phyloP scores from a whole-genome alignment of 2,797 vertebrate species.

The Alca torda region DNA sequence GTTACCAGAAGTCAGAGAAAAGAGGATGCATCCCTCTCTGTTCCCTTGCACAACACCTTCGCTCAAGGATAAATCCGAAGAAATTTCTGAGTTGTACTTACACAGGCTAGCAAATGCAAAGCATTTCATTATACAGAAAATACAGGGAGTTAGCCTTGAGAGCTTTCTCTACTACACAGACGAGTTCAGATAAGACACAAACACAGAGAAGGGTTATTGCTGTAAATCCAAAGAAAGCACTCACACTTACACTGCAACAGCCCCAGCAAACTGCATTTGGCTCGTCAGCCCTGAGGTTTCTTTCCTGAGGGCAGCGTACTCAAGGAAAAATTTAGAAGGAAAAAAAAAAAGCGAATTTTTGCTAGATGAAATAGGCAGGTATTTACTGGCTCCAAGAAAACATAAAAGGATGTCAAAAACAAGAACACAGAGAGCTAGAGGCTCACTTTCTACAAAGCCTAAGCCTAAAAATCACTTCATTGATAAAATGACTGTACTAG shows the following conservation, averaged over 20 bases:
- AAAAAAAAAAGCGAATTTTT: neutral
- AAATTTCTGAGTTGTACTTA: neutral
- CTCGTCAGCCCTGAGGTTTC: neutral
- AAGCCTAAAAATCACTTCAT: neutral
- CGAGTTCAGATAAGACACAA: neutral
- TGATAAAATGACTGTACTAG: neutral
- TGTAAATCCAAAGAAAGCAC: neutral
- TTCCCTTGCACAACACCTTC: neutral
- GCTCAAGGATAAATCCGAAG: neutral
- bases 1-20: neutral
- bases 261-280: neutral
- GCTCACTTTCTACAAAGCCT: neutral
- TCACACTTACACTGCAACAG: neutral
- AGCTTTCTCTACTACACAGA: neutral
- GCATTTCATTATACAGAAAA: neutral
- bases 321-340: neutral
- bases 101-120: neutral
- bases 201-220: neutral
- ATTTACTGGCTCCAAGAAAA: neutral
- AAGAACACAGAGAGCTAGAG: neutral
- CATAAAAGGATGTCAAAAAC: neutral
- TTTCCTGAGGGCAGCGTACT: neutral
- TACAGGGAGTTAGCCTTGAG: rapidly evolving
- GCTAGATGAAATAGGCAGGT: neutral
- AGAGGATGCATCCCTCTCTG: neutral